These are phyloP conservation scores for Venustaconcha ellipsiformis DNA, from an alignment of 1,140 invertebrate species.

Conservation along the genomic window DNA sequence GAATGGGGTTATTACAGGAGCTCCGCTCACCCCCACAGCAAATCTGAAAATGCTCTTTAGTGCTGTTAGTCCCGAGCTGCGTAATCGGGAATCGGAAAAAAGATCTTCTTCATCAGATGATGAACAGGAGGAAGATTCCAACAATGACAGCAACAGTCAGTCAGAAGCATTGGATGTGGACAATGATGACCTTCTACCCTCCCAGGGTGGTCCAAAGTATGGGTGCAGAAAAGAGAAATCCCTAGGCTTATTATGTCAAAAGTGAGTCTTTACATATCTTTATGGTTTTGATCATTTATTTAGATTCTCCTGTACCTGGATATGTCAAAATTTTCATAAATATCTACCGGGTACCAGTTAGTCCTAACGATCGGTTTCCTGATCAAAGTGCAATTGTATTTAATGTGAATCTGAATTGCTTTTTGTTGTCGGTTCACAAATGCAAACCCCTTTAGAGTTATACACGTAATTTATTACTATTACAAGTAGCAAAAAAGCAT, in stretches of 20 bases:
- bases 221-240: slow-evolving; percentile 66
- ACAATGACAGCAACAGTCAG: not conserved
- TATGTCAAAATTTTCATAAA: not conserved
- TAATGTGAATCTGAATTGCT: too few species aligned
- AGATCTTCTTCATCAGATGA: slow-evolving; percentile 30
- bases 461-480: too few species aligned
- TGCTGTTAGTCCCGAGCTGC: slow-evolving; percentile 67
- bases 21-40: slow-evolving; percentile 66
- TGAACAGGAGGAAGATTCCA: slow-evolving; percentile 12
- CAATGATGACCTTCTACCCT: slow-evolving; percentile 34
- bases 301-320: slow-evolving; percentile 1
- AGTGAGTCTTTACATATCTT: slow-evolving; percentile 45
- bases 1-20: slow-evolving; percentile 29
- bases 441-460: too few species aligned
- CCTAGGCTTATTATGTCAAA: slow-evolving; percentile 67
- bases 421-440: too few species aligned
- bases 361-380: too few species aligned
- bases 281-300: not conserved
- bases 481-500: too few species aligned
- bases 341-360: too few species aligned
- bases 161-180: slow-evolving; percentile 31
- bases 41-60: slow-evolving; percentile 68
- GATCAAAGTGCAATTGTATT: too few species aligned
- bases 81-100: slow-evolving; percentile 49
- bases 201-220: slow-evolving; percentile 42